Evolutionary conservation across 2,797 vertebrate species (phyloP).

Genomic region (Alectoris magna): DNA sequence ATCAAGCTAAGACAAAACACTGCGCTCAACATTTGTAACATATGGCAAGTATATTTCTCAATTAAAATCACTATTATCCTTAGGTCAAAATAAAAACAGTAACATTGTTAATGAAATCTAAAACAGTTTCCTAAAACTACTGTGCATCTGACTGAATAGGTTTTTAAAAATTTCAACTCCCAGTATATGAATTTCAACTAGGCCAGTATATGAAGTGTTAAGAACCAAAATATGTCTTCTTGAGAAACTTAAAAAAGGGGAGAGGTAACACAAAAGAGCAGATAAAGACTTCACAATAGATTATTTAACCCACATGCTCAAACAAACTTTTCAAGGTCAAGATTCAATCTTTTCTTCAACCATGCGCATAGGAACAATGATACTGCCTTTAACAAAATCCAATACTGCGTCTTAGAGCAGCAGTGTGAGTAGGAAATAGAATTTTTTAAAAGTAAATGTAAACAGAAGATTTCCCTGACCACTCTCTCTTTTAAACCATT

Average conservation of each 20-base stretch:
- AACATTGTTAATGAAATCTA: neutral
- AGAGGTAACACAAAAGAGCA: neutral
- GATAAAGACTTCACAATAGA: neutral
- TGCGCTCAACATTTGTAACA: neutral
- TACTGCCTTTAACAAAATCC: neutral
- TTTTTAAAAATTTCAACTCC: neutral
- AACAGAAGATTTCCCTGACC: neutral
- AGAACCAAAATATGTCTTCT: neutral
- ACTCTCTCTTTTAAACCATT: neutral
- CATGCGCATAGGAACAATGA: neutral
- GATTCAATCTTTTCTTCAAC: neutral
- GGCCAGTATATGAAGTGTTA: neutral
- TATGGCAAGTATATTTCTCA: neutral
- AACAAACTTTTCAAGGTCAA: neutral
- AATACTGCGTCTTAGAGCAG: neutral
- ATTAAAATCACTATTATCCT: neutral
- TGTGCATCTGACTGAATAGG: neutral
- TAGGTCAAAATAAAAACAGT: neutral
- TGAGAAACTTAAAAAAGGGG: neutral
- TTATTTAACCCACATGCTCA: neutral
- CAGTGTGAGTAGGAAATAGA: neutral
- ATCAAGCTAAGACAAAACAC: neutral
- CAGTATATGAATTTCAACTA: neutral
- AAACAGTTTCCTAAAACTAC: neutral
- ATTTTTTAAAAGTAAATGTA: neutral